Evolutionary conservation across 64 coral and sea anemone species (phyloP), one percentile per base, ranked within the genome.

Genomic region (Platygyra sinensis): DNA sequence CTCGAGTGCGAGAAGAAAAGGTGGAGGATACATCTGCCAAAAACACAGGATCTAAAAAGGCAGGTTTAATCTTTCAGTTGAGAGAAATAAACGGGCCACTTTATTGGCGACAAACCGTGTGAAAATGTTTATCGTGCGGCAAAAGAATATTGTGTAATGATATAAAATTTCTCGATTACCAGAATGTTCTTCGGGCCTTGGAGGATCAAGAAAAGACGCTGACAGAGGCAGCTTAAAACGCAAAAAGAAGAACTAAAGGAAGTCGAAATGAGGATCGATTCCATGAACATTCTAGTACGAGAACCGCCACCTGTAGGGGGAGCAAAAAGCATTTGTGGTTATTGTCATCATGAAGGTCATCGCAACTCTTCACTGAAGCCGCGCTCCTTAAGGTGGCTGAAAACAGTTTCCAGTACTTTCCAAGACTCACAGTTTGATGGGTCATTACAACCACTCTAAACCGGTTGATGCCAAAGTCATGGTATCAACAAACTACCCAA

Each of bases 241-340:
- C 65, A 90, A 73, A 80, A 74, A 71, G 51, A 62, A 57, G 50
- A n/a, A 90, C 52, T 83, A 31, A 67, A 60, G 51, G 81, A 92
- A 86, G 42, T 86, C 49, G 72, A 92, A 27, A 86, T 92, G 82
- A 76, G 38, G 60, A 78, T 92, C 12, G 74, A 87, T 32, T 86
- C 82, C 22, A 86, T 92, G 73, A 75, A 57, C 67, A 92, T 86
- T 67, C 19, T 67, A 67, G 64, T 67, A 5, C 5, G 29, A 75
- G 51, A 77, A 88, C 50, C 22, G 2, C 16, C 73, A 8, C 36
- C 87, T 10, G 62, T 89, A 29, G 87, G 87, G 60, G 19, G 42
- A 31, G 77, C 38, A 18, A 73, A 77, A 65, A 77, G n/a, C 36
- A 36, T 92, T n/a, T 87, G 90, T 77, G 73, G 90, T 39, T 55